Percentiles rank a stretch among this genome's conserved stretches.
phyloP scores from a whole-genome alignment of 2,888 invertebrate species.

The Sisyra terminalis region DNA sequence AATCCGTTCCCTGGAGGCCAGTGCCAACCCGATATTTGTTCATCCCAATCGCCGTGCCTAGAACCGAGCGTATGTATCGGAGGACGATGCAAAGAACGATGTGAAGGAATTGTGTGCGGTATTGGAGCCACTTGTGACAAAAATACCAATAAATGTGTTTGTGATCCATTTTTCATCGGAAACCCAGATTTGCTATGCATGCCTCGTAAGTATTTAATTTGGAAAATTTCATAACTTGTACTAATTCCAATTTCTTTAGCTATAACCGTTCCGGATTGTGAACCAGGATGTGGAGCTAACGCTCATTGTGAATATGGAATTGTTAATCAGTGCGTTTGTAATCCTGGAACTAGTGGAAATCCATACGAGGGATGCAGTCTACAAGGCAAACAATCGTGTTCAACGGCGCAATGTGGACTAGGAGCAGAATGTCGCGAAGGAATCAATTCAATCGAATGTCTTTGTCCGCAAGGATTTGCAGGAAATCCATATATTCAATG shows the following conservation, averaged over 20 bases:
- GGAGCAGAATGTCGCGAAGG: conserved; percentile 69
- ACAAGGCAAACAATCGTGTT: conserved; percentile 53
- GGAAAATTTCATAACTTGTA: not conserved
- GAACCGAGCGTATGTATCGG: conserved; percentile 69
- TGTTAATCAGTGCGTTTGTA: conserved; percentile 63
- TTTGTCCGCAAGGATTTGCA: conserved; percentile 65
- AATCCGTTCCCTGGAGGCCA: conserved; percentile 85
- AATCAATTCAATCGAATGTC: conserved; percentile 57
- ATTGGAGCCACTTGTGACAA: conserved; percentile 76
- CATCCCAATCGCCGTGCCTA: conserved; percentile 56
- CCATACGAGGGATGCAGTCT: conserved; percentile 69
- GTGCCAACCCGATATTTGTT: conserved; percentile 70
- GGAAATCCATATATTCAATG: conserved; percentile 82
- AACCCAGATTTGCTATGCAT: conserved; percentile 80
- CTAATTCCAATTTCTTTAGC: conserved; percentile 29
- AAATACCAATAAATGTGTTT: conserved; percentile 65
- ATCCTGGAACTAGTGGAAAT: conserved; percentile 71
- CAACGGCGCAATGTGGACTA: conserved; percentile 52
- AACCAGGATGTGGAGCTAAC: conserved; percentile 64
- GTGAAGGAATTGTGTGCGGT: conserved; percentile 75
- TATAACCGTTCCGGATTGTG: conserved; percentile 57
- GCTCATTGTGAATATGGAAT: conserved; percentile 75
- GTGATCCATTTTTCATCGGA: conserved; percentile 74
- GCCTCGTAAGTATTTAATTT: conserved; percentile 55
- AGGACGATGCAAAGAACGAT: conserved; percentile 76